These are phyloP conservation scores for Scaptomyza reducta DNA, from an alignment of 2,888 invertebrate species.

Conservation along the genomic window DNA sequence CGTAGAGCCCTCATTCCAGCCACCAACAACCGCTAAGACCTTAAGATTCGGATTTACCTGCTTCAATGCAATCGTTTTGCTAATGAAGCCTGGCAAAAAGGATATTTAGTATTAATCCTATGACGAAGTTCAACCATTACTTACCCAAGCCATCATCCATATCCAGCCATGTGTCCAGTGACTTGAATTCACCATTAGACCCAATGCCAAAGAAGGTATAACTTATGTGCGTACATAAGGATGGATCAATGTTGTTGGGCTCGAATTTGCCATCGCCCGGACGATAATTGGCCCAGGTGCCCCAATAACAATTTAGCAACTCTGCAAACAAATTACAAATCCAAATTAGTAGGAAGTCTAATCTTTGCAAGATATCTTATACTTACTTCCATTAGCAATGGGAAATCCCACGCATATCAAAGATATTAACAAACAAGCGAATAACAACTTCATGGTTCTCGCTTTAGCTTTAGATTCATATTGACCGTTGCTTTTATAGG, in stretches of 20 bases:
- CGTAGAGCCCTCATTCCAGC: constrained; percentile 96
- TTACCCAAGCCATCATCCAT: constrained; percentile 66
- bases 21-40: constrained; percentile 93
- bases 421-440: constrained; percentile 36
- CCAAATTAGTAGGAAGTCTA: neutral
- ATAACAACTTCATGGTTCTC: constrained; percentile 46
- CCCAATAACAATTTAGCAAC: constrained; percentile 73
- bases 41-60: constrained; percentile 84
- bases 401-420: constrained; percentile 44
- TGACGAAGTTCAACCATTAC: neutral
- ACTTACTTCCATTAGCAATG: constrained; percentile 55
- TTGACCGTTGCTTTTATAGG: constrained; percentile 54
- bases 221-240: constrained; percentile 72
- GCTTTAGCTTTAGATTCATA: neutral
- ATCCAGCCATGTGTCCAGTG: constrained; percentile 70
- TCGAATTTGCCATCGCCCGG: constrained; percentile 70
- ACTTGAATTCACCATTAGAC: constrained; percentile 53
- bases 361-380: neutral
- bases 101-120: neutral
- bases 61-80: constrained; percentile 64
- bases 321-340: constrained; percentile 36
- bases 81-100: constrained; percentile 52
- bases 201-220: constrained; percentile 76
- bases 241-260: constrained; percentile 63
- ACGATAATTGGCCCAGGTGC: constrained; percentile 77